Evolutionary conservation across 2,113 vertebrate species (phyloP).

Genomic region (Platycercus adscitus): DNA sequence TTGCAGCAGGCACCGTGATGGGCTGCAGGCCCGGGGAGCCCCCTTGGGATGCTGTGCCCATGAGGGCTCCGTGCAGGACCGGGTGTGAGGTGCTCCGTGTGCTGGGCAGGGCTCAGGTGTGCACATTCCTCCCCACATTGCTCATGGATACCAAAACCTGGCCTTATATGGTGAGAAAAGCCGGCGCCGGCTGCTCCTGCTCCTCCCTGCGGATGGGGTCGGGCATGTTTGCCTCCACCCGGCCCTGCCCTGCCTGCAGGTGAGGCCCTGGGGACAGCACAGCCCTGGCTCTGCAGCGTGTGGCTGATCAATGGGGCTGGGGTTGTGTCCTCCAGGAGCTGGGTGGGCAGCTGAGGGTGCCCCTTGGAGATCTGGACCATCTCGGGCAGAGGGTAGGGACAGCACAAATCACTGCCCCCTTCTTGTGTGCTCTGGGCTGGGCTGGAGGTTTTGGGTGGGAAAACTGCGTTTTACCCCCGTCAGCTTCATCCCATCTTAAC

Average conservation of each 20-base stretch:
- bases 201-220: neutral
- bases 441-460: neutral
- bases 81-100: neutral
- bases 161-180: slow-evolving; percentile 47
- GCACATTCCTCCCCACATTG: slow-evolving; percentile 14
- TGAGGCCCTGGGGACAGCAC: neutral
- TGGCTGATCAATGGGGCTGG: neutral
- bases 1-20: neutral
- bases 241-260: neutral
- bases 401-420: neutral
- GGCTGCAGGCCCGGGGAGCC: neutral
- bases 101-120: neutral
- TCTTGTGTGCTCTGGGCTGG: neutral
- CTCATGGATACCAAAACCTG: neutral
- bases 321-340: neutral
- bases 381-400: neutral
- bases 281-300: accelerated
- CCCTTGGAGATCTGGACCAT: neutral
- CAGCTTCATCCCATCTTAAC: neutral
- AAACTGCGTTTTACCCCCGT: neutral
- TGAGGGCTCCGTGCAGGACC: neutral
- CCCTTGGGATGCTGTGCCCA: accelerated
- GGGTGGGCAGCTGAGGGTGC: neutral
- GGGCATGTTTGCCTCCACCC: neutral
- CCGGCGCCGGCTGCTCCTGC: neutral